Conservation (phyloP, 2,888 invertebrate genomes). For the Dryobota labecula region DNA sequence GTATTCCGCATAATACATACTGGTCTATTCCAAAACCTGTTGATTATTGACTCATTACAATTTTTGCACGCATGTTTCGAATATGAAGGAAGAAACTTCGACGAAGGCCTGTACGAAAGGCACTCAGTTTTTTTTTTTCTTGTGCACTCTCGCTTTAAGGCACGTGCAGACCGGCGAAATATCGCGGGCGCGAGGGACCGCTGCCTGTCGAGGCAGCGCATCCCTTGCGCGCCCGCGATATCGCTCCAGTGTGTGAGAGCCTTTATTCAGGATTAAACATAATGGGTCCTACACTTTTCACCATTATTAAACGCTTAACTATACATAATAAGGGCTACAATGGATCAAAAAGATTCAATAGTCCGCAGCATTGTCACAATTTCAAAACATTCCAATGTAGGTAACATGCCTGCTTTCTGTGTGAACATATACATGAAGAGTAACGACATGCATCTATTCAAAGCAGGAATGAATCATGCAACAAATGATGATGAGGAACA, state of each 20-base stretch:
- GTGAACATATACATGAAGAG: slow-evolving; percentile 13
- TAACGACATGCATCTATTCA: slow-evolving; percentile 29
- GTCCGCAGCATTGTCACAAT: slow-evolving; percentile 17
- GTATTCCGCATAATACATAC: slow-evolving; percentile 11
- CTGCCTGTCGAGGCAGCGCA: too few relatives aligned
- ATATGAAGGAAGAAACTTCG: slow-evolving; percentile 9
- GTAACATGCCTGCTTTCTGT: slow-evolving; percentile 23
- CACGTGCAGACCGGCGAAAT: too few relatives aligned
- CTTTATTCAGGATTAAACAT: slow-evolving; percentile 1
- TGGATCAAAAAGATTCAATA: slow-evolving; percentile 11
- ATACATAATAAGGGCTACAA: slow-evolving; percentile 20
- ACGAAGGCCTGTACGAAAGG: background rate
- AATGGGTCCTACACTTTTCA: background rate
- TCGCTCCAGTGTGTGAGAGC: too few relatives aligned
- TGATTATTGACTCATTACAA: slow-evolving; percentile 34
- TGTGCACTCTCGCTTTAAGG: background rate
- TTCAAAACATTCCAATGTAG: slow-evolving; percentile 26
- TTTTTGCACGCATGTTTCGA: slow-evolving; percentile 5
- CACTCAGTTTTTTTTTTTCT: slow-evolving; percentile 13
- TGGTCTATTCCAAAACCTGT: slow-evolving; percentile 28
- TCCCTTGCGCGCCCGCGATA: too few relatives aligned
- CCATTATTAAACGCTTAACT: background rate
- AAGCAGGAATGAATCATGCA: slow-evolving; percentile 72
- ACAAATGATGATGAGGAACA: slow-evolving; percentile 66
- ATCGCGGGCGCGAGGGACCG: too few relatives aligned